Evolutionary conservation across 2,797 vertebrate species (phyloP).

Genomic region (Sebastes taczanowskii): DNA sequence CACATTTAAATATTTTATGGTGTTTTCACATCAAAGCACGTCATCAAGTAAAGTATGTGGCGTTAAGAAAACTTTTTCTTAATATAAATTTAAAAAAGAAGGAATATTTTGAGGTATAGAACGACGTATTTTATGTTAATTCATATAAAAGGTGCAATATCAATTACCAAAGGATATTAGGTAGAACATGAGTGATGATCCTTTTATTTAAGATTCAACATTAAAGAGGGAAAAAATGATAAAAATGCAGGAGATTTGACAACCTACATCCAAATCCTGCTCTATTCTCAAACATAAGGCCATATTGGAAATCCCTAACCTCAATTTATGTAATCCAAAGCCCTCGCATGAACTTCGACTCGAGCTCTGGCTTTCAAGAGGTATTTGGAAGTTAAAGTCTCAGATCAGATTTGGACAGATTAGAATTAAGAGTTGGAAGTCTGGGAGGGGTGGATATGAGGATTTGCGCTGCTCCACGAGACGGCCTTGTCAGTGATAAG

Average conservation of each 20-base stretch:
- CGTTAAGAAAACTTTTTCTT: slow-evolving; percentile 56
- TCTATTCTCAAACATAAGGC: slow-evolving; percentile 65
- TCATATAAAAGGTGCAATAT: not conserved
- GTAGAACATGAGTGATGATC: slow-evolving; percentile 23
- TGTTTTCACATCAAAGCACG: slow-evolving; percentile 76
- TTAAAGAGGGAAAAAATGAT: slow-evolving; percentile 19
- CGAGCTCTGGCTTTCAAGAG: slow-evolving; percentile 83
- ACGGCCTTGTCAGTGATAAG: slow-evolving; percentile 85
- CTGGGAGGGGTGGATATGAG: slow-evolving; percentile 86
- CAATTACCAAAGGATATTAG: slow-evolving; percentile 38
- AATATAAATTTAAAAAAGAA: slow-evolving; percentile 31
- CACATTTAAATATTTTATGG: slow-evolving; percentile 82
- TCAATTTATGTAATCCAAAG: slow-evolving; percentile 82
- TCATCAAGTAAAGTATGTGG: slow-evolving; percentile 41
- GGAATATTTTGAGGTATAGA: not conserved
- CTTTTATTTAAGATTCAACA: slow-evolving; percentile 39
- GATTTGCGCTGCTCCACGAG: slow-evolving; percentile 84
- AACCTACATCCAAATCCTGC: slow-evolving; percentile 48
- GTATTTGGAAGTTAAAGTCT: slow-evolving; percentile 87
- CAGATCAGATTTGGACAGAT: slow-evolving; percentile 87
- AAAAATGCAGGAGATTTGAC: slow-evolving; percentile 40
- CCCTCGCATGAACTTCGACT: slow-evolving; percentile 79
- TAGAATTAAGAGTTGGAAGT: slow-evolving; percentile 87
- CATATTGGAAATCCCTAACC: slow-evolving; percentile 75
- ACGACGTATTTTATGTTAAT: not conserved